phyloP scores from a whole-genome alignment of 2,888 invertebrate genomes.

The Acanthosoma haemorrhoidale region DNA sequence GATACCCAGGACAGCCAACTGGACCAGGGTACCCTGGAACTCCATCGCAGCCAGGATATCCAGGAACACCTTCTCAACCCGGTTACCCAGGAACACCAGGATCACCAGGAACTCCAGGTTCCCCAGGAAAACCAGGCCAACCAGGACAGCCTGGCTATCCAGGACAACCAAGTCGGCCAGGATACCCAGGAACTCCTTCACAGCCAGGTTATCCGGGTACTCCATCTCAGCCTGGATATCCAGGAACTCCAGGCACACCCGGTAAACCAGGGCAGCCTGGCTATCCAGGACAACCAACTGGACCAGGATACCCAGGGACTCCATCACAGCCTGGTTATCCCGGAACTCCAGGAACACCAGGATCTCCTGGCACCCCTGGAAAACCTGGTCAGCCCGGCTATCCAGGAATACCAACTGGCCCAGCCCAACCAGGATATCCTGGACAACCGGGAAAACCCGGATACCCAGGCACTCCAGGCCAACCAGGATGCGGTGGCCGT shows the following conservation, averaged over 20 bases:
- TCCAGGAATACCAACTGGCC: constrained; percentile 41
- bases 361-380: not conserved
- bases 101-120: constrained; percentile 32
- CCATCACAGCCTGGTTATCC: constrained; percentile 42
- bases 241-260: constrained; percentile 41
- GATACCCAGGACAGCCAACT: constrained; percentile 33
- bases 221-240: constrained; percentile 38
- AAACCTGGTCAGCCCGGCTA: constrained; percentile 37
- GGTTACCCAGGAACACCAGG: constrained; percentile 28
- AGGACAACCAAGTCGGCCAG: constrained; percentile 42
- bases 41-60: constrained; percentile 56
- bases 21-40: constrained; percentile 42
- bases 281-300: constrained; percentile 43
- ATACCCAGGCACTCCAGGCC: constrained; percentile 38
- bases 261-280: constrained; percentile 43
- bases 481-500: constrained; percentile 28
- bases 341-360: constrained; percentile 22
- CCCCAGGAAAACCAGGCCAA: constrained; percentile 50
- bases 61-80: constrained; percentile 44
- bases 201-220: constrained; percentile 37
- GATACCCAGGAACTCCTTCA: constrained; percentile 37
- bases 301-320: constrained; percentile 36
- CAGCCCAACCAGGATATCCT: constrained; percentile 24
- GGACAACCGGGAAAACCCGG: constrained; percentile 45
- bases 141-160: constrained; percentile 50